Percentiles rank a stretch among this genome's conserved stretches.
These are phyloP conservation scores for Heliothis subflexa DNA, from an alignment of 1,140 invertebrate species.

Conservation along the genomic window DNA sequence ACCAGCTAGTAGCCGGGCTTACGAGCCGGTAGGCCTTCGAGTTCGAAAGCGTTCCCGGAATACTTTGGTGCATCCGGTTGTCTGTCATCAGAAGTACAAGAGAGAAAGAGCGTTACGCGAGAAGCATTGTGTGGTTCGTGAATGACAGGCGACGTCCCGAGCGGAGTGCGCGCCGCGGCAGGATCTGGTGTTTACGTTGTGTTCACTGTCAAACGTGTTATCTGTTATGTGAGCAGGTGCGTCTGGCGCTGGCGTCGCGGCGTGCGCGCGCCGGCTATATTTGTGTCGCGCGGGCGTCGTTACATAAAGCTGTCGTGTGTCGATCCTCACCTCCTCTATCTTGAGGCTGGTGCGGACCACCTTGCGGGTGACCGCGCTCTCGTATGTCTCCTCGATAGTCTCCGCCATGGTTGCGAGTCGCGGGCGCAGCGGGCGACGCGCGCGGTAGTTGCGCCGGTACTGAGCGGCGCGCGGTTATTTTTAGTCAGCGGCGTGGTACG, in stretches of 20 bases:
- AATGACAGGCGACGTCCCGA: slow-evolving; percentile 39
- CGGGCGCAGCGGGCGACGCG: slow-evolving; percentile 79
- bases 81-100: slow-evolving; percentile 58
- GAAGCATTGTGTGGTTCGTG: slow-evolving; percentile 42
- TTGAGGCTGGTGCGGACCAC: slow-evolving; percentile 88
- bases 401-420: slow-evolving; percentile 84
- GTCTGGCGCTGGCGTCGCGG: slow-evolving; percentile 67
- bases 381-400: slow-evolving; percentile 87
- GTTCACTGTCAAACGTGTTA: slow-evolving; percentile 81
- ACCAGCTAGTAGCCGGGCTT: slow-evolving; percentile 55
- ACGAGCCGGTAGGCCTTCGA: slow-evolving; percentile 41
- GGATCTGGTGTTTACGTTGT: slow-evolving; percentile 79
- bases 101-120: slow-evolving; percentile 26
- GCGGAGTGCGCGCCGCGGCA: slow-evolving; percentile 41
- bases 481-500: slow-evolving; percentile 76
- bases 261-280: slow-evolving; percentile 68
- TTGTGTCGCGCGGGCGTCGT: slow-evolving; percentile 75
- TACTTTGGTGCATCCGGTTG: slow-evolving; percentile 65
- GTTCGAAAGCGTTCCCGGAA: slow-evolving; percentile 62
- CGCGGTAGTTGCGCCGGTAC: slow-evolving; percentile 81
- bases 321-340: slow-evolving; percentile 88
- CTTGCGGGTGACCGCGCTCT: slow-evolving; percentile 88
- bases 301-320: slow-evolving; percentile 80
- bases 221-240: slow-evolving; percentile 82
- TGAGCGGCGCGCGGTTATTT: slow-evolving; percentile 79